Percentiles rank a stretch among this genome's conserved stretches.
phyloP scores from a whole-genome alignment of 2,888 invertebrate species.

The Taphrorychus bicolor region DNA sequence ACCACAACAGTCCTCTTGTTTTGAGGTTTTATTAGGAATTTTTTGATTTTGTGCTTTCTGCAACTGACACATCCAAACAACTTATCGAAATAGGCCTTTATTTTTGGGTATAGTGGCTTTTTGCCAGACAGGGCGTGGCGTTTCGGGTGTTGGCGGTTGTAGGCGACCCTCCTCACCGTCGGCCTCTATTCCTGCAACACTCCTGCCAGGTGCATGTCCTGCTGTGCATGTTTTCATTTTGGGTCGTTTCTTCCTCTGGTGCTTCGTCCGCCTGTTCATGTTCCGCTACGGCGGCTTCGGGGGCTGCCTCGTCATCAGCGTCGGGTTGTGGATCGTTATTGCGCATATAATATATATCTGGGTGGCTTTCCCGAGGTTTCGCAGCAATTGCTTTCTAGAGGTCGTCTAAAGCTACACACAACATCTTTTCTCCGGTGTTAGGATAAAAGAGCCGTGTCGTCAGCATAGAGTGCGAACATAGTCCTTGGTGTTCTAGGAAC shows the following conservation, averaged over 20 bases:
- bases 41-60: too few species aligned
- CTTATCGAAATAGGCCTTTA: slow-evolving; percentile 3
- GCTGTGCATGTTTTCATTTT: neutral
- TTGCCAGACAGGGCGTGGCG: neutral
- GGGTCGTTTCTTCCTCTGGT: neutral
- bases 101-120: neutral
- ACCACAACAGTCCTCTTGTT: too few species aligned
- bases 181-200: neutral
- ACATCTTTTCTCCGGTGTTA: too few species aligned
- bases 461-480: too few species aligned
- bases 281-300: too few species aligned
- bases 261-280: too few species aligned
- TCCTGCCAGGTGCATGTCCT: neutral
- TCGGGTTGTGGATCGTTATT: neutral
- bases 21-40: too few species aligned
- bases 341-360: neutral
- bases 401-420: too few species aligned
- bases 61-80: too few species aligned
- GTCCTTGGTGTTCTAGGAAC: too few species aligned
- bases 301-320: neutral
- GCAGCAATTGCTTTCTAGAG: neutral
- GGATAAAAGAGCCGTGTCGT: too few species aligned
- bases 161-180: too few species aligned
- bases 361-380: neutral
- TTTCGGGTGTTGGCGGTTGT: neutral